Evolutionary conservation across 2,888 invertebrate species (phyloP).

Genomic region (Peribatodes rhomboidaria): DNA sequence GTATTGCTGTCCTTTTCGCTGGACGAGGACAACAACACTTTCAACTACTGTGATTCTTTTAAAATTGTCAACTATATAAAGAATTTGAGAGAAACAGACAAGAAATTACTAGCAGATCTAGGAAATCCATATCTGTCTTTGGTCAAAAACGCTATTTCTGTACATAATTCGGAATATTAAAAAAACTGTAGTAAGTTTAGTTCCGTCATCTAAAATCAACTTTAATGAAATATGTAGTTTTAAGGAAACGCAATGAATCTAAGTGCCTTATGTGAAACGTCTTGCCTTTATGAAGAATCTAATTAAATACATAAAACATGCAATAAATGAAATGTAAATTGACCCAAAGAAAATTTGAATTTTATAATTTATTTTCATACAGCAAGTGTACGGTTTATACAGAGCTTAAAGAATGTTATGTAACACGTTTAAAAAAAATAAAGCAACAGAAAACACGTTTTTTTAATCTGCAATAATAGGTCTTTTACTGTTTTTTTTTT

Average conservation of each 20-base stretch:
- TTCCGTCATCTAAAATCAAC: not conserved
- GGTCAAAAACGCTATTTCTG: no score
- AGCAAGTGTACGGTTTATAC: not conserved
- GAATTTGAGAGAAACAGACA: no score
- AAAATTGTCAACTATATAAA: no score
- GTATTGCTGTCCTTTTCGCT: no score
- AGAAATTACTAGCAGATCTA: no score
- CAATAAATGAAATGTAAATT: conserved; percentile 45
- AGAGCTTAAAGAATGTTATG: not conserved
- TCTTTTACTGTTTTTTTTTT: not conserved
- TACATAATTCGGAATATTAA: no score
- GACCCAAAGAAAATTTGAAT: conserved; percentile 34
- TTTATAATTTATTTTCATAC: conserved; percentile 24
- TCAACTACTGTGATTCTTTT: not conserved
- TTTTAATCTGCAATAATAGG: not conserved
- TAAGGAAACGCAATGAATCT: conserved; percentile 38
- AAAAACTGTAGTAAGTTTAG: not conserved
- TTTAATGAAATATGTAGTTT: conserved; percentile 18
- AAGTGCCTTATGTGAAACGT: conserved; percentile 72
- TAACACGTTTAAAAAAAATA: not conserved
- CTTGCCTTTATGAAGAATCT: conserved; percentile 64
- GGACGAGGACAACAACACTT: not conserved
- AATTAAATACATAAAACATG: conserved; percentile 49
- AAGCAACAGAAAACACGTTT: not conserved
- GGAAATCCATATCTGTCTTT: no score